phyloP scores from a whole-genome alignment of 1,140 invertebrate genomes.

The Tetragnatha versicolor region DNA sequence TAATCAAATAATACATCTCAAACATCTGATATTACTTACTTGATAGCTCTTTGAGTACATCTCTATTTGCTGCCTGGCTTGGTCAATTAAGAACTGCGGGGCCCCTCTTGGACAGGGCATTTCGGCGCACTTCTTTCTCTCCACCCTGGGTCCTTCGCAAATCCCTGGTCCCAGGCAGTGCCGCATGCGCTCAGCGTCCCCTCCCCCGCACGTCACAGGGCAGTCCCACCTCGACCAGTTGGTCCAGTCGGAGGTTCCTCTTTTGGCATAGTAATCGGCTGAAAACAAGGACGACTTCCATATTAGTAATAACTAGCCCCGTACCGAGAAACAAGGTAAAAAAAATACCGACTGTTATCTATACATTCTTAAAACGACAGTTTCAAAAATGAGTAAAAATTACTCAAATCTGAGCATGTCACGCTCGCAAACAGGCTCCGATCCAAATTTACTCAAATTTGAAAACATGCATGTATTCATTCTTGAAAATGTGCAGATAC shows the following conservation, averaged over 20 bases:
- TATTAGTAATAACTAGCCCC: too few relatives aligned
- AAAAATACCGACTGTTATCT: too few relatives aligned
- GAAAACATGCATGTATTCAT: too few relatives aligned
- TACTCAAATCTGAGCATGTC: too few relatives aligned
- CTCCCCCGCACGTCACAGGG: slow-evolving; percentile 12
- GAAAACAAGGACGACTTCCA: background rate
- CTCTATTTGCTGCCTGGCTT: background rate
- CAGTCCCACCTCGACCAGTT: slow-evolving; percentile 9
- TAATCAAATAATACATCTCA: too few relatives aligned
- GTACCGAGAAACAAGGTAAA: too few relatives aligned
- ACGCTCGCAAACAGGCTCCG: too few relatives aligned
- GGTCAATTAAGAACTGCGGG: background rate
- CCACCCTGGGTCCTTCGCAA: background rate
- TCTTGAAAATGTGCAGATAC: too few relatives aligned
- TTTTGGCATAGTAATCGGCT: background rate
- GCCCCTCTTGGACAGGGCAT: background rate
- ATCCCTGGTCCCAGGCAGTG: background rate
- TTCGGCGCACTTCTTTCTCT: background rate
- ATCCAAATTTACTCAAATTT: too few relatives aligned
- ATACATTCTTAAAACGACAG: too few relatives aligned
- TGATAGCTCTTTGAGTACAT: background rate
- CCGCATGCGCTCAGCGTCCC: background rate
- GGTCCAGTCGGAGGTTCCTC: background rate
- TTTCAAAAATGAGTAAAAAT: too few relatives aligned
- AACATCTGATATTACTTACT: too few relatives aligned